Base-by-base conservation (phyloP, 2,888 invertebrate species). In the Himalopsyche anomala region DNA sequence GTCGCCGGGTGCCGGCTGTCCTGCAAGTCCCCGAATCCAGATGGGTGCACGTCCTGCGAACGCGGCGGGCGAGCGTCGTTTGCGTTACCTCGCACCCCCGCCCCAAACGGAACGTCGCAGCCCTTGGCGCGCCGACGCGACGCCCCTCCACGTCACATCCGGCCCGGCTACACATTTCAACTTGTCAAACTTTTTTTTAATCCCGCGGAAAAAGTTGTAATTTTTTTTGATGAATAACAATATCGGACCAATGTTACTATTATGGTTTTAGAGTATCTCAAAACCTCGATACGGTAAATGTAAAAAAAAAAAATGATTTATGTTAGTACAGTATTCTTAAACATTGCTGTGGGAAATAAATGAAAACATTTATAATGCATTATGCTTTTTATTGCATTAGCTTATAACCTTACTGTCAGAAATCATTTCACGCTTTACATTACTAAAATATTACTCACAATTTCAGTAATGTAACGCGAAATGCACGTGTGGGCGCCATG, bases 111-210 rank as follows among this genome's bases (percentile, higher is more conserved):
- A 28, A 74, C 74, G 19, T n/a, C 62, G 19, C 62, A 62, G 62
- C 74, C 74, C 74, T 74, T 74, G 74, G 38, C 74, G 74, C 74
- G 74, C 74, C 74, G 74, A 36, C 74, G 74, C 74, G 74, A 74
- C 74, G 74, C 19, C 74, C 74, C 74, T 74, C 15, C 12, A 74
- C 74, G 74, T 74, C 74, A 74, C 36, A 74, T 74, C 74, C 74
- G 74, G 74, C 74, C 74, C 74, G 74, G 12, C 74, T 74, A 74
- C 74, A 74, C 36, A 74, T 36, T 74, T 38, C 12, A 15, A 74
- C 74, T 74, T 74, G 38, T 74, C 19, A 74, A 74, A 74, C 74
- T 74, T 74, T 74, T n/a, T 74, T 74, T 74, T 38, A 38, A 1
- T 38, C 74, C 38, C 36, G 38, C 38, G 28, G 28, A 74, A 74